Percentiles rank a stretch among this genome's conserved stretches.
phyloP scores from a whole-genome alignment of 2,113 vertebrate species.

The Capricornis sumatraensis region DNA sequence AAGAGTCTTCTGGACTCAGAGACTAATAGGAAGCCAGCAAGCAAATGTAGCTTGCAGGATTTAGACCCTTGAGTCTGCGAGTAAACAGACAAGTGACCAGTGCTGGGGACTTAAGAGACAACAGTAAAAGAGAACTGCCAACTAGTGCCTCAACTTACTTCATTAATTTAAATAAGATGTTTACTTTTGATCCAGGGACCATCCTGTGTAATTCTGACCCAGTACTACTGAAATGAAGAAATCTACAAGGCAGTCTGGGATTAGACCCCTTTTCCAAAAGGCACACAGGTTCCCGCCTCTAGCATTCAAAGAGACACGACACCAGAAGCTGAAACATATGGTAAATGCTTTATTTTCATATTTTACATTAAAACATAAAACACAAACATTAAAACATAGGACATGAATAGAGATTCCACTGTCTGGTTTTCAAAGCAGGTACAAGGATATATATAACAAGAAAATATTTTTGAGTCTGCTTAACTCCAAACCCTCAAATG shows the following conservation, averaged over 20 bases:
- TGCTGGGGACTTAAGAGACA: neutral
- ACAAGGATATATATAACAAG: neutral
- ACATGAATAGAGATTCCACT: neutral
- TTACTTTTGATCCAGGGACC: neutral
- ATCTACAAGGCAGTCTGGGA: neutral
- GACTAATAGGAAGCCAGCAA: neutral
- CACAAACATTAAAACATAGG: slow-evolving; percentile 57
- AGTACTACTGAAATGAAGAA: neutral
- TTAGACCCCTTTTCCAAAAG: neutral
- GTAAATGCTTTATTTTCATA: slow-evolving; percentile 76
- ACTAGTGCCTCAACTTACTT: neutral
- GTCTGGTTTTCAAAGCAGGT: slow-evolving; percentile 28
- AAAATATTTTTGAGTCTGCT: neutral
- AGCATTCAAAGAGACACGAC: neutral
- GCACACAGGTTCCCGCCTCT: neutral
- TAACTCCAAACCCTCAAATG: slow-evolving; percentile 14
- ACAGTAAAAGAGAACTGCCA: neutral
- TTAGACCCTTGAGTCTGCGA: neutral
- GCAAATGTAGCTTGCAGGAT: neutral
- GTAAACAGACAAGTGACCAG: neutral
- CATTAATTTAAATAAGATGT: neutral
- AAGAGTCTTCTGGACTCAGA: neutral
- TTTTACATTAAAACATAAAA: slow-evolving; percentile 68
- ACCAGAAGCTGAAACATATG: neutral
- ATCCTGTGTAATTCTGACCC: neutral